These are phyloP conservation scores for Diglossa brunneiventris DNA, from an alignment of 2,113 vertebrate species.

Conservation along the genomic window DNA sequence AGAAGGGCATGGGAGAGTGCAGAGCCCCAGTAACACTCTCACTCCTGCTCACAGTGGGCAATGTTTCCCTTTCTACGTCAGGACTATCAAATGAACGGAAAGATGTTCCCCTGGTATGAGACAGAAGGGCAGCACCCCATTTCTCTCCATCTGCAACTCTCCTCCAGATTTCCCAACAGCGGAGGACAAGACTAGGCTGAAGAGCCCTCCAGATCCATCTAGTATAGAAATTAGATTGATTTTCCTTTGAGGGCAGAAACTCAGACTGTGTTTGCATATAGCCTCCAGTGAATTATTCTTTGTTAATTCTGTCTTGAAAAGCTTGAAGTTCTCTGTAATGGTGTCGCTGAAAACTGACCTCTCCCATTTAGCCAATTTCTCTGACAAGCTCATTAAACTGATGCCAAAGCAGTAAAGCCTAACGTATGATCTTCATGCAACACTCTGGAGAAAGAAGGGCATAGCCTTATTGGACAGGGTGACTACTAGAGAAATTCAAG, in stretches of 20 bases:
- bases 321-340: neutral
- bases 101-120: fast-evolving
- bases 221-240: neutral
- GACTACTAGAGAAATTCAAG: neutral
- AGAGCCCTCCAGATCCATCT: neutral
- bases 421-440: neutral
- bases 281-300: neutral
- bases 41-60: neutral
- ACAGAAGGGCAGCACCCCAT: neutral
- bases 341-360: neutral
- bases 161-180: neutral
- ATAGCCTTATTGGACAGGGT: neutral
- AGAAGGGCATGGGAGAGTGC: neutral
- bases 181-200: neutral
- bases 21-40: neutral
- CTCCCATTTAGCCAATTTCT: neutral
- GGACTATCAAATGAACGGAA: neutral
- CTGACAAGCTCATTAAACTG: neutral
- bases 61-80: neutral
- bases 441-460: neutral
- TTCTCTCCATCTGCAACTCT: neutral
- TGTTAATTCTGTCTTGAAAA: neutral
- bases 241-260: neutral
- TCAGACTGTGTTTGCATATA: neutral
- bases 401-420: neutral